Conservation (phyloP, 1,140 invertebrate genomes). For the Drosophila willistoni region DNA sequence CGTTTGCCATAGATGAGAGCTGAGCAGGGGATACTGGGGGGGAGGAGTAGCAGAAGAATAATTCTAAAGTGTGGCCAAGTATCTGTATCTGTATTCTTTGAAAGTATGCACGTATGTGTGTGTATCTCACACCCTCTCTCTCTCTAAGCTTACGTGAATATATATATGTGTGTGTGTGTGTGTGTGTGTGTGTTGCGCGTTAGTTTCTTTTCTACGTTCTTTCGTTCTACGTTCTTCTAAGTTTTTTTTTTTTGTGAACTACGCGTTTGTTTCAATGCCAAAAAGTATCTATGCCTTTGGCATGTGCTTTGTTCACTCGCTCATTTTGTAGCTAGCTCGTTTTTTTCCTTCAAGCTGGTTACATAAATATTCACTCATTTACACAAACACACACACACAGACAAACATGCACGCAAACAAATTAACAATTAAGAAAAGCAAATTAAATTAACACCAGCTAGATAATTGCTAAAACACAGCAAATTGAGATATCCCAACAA, state of each 20-base stretch:
- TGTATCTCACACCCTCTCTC: constrained; percentile 14
- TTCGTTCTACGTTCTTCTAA: constrained; percentile 56
- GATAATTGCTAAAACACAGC: constrained; percentile 30
- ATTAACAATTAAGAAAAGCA: constrained; percentile 34
- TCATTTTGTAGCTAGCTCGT: constrained; percentile 33
- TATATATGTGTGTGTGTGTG: constrained; percentile 28
- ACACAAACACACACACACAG: constrained; percentile 15
- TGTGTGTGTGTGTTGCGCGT: constrained; percentile 51
- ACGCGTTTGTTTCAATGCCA: constrained; percentile 80
- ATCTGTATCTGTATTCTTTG: constrained; percentile 35
- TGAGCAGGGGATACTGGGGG: not conserved
- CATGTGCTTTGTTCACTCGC: constrained; percentile 50
- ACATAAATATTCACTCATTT: constrained; percentile 71
- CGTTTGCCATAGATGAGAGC: constrained; percentile 23
- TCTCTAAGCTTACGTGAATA: constrained; percentile 38
- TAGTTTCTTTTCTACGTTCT: constrained; percentile 67
- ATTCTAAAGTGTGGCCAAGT: constrained; percentile 18
- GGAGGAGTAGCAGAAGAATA: constrained; percentile 13
- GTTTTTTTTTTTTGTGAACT: constrained; percentile 58
- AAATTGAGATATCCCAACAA: constrained; percentile 29
- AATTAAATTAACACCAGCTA: constrained; percentile 73
- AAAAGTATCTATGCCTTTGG: constrained; percentile 74
- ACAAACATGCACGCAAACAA: constrained; percentile 25
- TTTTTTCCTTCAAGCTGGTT: constrained; percentile 60
- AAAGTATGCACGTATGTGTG: constrained; percentile 20